Conservation (phyloP, 2,888 invertebrate species). For the Aspidiotus destructor region DNA sequence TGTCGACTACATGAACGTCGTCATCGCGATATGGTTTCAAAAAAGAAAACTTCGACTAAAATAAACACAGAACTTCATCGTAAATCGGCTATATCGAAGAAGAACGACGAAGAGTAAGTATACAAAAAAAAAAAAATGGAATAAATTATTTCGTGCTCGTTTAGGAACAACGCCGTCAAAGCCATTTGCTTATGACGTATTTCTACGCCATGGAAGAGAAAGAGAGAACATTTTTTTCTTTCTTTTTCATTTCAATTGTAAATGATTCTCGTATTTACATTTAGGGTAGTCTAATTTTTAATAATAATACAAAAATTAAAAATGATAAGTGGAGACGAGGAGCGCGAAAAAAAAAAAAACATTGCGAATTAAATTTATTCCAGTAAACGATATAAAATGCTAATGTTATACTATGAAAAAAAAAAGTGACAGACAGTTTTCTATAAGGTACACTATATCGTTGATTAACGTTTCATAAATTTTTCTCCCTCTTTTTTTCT, state of each 20-base stretch:
- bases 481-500: no score
- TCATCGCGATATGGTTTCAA: no score
- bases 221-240: not conserved
- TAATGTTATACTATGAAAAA: not conserved
- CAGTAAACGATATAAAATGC: slow-evolving; percentile 4
- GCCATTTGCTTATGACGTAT: slow-evolving; percentile 29
- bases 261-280: slow-evolving; percentile 24
- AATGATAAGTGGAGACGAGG: no score
- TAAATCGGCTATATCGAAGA: no score
- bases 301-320: not conserved
- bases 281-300: slow-evolving; percentile 1
- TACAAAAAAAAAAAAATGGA: slow-evolving; percentile 18
- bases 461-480: no score
- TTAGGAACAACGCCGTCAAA: slow-evolving; percentile 28
- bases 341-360: not conserved
- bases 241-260: slow-evolving; percentile 26
- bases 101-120: not conserved
- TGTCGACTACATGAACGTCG: no score
- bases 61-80: no score
- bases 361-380: not conserved
- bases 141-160: slow-evolving; percentile 28
- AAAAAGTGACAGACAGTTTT: no score
- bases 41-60: no score
- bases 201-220: not conserved
- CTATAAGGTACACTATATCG: no score